Evolutionary conservation across 1,140 invertebrate species (phyloP).

Genomic region (Microplitis demolitor): DNA sequence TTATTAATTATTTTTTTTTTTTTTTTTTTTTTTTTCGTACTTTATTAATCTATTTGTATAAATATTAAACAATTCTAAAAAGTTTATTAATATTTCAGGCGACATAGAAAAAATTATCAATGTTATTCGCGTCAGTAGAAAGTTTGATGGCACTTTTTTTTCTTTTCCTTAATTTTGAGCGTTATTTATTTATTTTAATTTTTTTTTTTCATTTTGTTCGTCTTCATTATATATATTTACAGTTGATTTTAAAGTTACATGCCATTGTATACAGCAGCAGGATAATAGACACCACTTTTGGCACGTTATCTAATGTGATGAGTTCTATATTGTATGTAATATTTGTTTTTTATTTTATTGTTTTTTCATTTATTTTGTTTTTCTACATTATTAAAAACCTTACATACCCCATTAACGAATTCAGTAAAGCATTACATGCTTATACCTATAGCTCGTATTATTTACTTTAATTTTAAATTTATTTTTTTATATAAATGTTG

Average conservation of each 20-base stretch:
- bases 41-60: slow-evolving; percentile 12
- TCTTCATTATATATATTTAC: slow-evolving; percentile 19
- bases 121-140: slow-evolving; percentile 24
- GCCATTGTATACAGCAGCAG: slow-evolving; percentile 30
- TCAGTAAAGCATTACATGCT: slow-evolving; percentile 19
- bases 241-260: slow-evolving; percentile 16
- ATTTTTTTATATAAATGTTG: slow-evolving; percentile 18
- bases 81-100: slow-evolving; percentile 12
- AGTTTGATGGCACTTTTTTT: slow-evolving; percentile 27
- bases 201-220: slow-evolving; percentile 7
- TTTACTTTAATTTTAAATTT: background rate
- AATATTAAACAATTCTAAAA: slow-evolving; percentile 25
- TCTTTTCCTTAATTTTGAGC: slow-evolving; percentile 20
- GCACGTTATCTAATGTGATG: slow-evolving; percentile 31
- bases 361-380: no score
- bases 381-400: slow-evolving; percentile 19
- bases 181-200: slow-evolving; percentile 12
- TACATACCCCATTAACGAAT: slow-evolving; percentile 25
- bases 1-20: background rate
- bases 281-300: slow-evolving; percentile 33
- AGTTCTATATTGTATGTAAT: slow-evolving; percentile 26
- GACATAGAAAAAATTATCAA: slow-evolving; percentile 23
- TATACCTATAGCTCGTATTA: slow-evolving; percentile 13
- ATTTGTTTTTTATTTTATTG: slow-evolving; percentile 6
- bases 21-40: slow-evolving; percentile 12